phyloP scores from a whole-genome alignment of 2,113 vertebrate genomes.

The Himantopus leucocephalus region DNA sequence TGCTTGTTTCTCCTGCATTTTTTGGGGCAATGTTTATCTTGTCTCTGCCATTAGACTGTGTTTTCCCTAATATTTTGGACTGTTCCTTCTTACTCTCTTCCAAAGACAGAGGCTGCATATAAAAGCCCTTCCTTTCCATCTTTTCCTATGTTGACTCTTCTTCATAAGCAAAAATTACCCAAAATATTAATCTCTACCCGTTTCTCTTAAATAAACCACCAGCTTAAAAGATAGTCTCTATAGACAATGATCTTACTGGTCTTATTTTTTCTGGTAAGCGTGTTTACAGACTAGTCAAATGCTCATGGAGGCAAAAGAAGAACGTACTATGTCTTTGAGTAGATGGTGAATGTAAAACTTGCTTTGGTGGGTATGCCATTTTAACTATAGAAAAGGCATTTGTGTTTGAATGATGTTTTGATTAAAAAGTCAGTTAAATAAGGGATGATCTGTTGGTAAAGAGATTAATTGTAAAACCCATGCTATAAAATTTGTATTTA shows the following conservation, averaged over 20 bases:
- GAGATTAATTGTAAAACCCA: not conserved
- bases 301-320: not conserved
- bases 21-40: not conserved
- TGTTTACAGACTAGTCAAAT: not conserved
- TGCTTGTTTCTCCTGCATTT: not conserved
- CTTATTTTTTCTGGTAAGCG: not conserved
- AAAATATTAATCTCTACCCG: not conserved
- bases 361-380: not conserved
- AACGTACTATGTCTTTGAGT: not conserved
- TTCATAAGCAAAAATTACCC: not conserved
- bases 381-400: not conserved
- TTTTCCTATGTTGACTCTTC: not conserved
- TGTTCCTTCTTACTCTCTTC: not conserved
- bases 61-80: not conserved
- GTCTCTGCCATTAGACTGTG: not conserved
- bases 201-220: not conserved
- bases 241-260: not conserved
- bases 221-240: not conserved
- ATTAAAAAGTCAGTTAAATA: not conserved
- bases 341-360: not conserved
- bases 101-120: not conserved
- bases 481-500: not conserved
- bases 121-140: not conserved
- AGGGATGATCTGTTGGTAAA: not conserved
- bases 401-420: not conserved